phyloP scores from a whole-genome alignment of 2,888 invertebrate genomes.

The Drosophila ustulata region DNA sequence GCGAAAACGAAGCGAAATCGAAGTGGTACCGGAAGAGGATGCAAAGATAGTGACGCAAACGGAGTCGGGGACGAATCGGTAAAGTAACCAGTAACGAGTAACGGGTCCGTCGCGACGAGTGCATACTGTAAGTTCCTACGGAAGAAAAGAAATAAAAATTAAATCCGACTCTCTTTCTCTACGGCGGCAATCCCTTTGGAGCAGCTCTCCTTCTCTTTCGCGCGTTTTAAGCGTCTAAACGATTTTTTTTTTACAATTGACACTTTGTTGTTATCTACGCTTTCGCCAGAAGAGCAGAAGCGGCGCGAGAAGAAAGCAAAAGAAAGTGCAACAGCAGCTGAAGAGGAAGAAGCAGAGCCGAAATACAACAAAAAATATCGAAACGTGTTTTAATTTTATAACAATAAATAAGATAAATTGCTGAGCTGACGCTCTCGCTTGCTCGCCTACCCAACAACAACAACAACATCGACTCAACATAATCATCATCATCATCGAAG shows the following conservation, averaged over 20 bases:
- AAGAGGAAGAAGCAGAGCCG: constrained; percentile 12
- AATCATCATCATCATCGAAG: constrained; percentile 23
- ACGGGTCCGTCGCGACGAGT: constrained; percentile 23
- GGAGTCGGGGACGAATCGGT: constrained; percentile 13
- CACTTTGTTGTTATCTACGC: constrained; percentile 39
- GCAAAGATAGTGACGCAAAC: constrained; percentile 14
- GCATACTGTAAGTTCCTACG: constrained; percentile 42
- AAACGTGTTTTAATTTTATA: constrained; percentile 59
- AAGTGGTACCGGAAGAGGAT: constrained; percentile 1
- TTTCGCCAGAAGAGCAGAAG: constrained; percentile 35
- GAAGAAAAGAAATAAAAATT: constrained; percentile 12
- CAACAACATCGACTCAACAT: constrained; percentile 29
- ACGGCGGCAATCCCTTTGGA: constrained; percentile 9
- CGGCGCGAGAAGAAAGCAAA: constrained; percentile 20
- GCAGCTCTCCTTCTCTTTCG: constrained; percentile 19
- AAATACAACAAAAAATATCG: constrained; percentile 12
- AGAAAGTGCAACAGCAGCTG: constrained; percentile 46
- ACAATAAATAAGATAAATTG: constrained; percentile 49
- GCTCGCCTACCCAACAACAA: constrained; percentile 14
- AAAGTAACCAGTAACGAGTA: constrained; percentile 10
- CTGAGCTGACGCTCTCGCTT: constrained; percentile 27
- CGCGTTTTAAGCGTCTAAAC: constrained; percentile 14
- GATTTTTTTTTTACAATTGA: constrained; percentile 16
- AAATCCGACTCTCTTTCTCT: no score
- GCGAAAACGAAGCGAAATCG: constrained; percentile 5